Evolutionary conservation across 2,888 invertebrate species (phyloP), one percentile per base, ranked within the genome.

Genomic region (Pasiphila rectangulata): DNA sequence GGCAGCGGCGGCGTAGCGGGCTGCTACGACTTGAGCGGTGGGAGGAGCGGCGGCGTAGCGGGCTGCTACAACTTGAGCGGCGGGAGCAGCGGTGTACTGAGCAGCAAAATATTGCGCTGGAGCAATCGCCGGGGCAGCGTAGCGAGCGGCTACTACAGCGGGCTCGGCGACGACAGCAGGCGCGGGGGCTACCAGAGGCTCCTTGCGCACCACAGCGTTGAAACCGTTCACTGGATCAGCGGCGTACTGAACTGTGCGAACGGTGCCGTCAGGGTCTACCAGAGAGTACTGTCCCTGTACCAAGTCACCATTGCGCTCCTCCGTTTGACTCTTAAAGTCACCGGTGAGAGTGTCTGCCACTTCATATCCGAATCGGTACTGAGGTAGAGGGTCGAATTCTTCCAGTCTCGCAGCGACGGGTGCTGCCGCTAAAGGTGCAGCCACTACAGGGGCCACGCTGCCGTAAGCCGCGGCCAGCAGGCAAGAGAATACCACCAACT

Each of bases 1-100:
- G 10, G 66, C 62, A 12, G 63, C 46, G 9, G 72, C 57, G 44
- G 21, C 7, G 21, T 56, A 20, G 62, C 63, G 4, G 67, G 61
- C 64, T 93, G 89, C 81, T 29, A 95, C 86, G 30, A 91, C 90
- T 38, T 93, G 92, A 67, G 95, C 29, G 25, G 43, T 29, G 15
- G 36, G 16, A 93, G 13, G 91, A n/a, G 61, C 54, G n/a, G 61
- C 53, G n/a, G 63, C 52, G 42, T 62, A 63, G 21, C 51, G 59
- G 5, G 64, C 64, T 24, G 27, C 19, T 17, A 59, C 54, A 12
- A 42, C 10, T 5, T 17, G 13, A 38, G 45, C 13, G 9, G 51
- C 37, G 12, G 37, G 46, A 1, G 69, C 58, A 10, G 66, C 61
- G 17, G 63, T 43, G 9, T 21, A 21, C n/a, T 21, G 21, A 5